phyloP scores from a whole-genome alignment of 2,797 vertebrate genomes.

The Enteromius unitaeniatus region DNA sequence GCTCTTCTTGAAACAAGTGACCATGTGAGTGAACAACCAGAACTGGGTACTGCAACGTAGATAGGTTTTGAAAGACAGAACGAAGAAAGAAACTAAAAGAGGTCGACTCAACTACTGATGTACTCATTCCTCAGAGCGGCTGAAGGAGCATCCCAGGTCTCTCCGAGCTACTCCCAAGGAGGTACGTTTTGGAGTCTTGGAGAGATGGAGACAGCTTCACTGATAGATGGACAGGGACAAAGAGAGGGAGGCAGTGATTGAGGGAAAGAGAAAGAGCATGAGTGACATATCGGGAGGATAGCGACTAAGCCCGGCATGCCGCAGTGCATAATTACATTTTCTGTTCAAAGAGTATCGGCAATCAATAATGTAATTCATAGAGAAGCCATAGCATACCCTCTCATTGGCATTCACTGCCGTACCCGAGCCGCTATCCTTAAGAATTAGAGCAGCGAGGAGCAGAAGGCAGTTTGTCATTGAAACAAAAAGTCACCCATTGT shows the following conservation, averaged over 20 bases:
- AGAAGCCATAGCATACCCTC: constrained; percentile 74
- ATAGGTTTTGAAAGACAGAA: neutral
- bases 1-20: constrained; percentile 39
- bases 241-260: constrained; percentile 49
- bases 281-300: constrained; percentile 58
- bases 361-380: constrained; percentile 91
- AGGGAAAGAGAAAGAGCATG: constrained; percentile 49
- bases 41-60: neutral
- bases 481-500: constrained; percentile 72
- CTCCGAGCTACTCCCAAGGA: neutral
- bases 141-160: constrained; percentile 13
- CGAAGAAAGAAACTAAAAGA: neutral
- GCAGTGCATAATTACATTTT: constrained; percentile 92
- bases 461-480: constrained; percentile 69
- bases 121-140: constrained; percentile 10
- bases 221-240: constrained; percentile 33
- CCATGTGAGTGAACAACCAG: neutral
- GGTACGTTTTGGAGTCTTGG: neutral
- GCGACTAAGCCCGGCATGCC: constrained; percentile 71
- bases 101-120: constrained; percentile 16
- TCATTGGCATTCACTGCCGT: constrained; percentile 73
- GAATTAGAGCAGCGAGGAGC: constrained; percentile 70
- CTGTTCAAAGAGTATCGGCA: constrained; percentile 85
- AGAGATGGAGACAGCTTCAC: constrained; percentile 13
- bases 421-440: constrained; percentile 68